phyloP scores from a whole-genome alignment of 2,797 vertebrate genomes.

The Mormyrops boulengeri region DNA sequence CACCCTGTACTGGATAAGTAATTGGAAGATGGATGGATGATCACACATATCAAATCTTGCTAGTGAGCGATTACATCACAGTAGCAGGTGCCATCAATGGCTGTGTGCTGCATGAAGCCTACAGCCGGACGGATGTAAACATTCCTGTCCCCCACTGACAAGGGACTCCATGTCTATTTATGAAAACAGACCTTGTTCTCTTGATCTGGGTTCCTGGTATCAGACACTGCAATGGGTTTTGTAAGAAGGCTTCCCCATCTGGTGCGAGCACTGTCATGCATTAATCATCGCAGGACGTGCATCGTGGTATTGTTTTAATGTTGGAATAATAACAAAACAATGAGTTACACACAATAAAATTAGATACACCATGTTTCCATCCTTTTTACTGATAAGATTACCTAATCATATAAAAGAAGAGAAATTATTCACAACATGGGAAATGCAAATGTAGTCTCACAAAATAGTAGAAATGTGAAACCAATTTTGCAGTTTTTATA shows the following conservation, averaged over 20 bases:
- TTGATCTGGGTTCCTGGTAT: background rate
- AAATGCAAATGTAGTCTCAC: background rate
- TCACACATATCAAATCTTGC: background rate
- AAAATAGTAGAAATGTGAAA: background rate
- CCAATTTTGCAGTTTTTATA: background rate
- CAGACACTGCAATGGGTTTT: background rate
- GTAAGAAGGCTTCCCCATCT: background rate
- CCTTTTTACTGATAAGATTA: background rate
- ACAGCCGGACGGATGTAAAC: background rate
- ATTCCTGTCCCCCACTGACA: background rate
- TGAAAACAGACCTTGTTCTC: background rate
- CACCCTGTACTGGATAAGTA: background rate
- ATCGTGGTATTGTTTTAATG: background rate
- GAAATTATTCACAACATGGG: background rate
- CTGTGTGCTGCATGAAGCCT: background rate
- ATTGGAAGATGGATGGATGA: background rate
- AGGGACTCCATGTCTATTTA: background rate
- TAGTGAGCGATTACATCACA: background rate
- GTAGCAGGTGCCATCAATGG: background rate
- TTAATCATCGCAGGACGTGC: background rate
- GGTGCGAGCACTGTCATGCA: background rate
- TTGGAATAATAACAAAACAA: background rate
- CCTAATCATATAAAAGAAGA: background rate
- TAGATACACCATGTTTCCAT: background rate
- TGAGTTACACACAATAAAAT: background rate